These are phyloP conservation scores for Listronotus oregonensis DNA, from an alignment of 1,140 invertebrate species.

Conservation along the genomic window DNA sequence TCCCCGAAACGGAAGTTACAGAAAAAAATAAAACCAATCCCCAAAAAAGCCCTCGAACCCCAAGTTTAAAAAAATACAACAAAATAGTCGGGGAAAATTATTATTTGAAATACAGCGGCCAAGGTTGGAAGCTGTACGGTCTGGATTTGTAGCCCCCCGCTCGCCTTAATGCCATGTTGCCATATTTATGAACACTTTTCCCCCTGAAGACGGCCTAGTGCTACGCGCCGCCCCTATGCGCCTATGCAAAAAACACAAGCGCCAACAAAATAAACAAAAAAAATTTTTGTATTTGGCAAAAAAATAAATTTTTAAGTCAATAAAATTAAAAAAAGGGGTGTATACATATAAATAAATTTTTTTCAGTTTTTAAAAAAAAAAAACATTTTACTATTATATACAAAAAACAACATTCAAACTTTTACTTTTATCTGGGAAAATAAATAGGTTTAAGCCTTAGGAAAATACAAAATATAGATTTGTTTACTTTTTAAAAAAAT, in stretches of 20 bases:
- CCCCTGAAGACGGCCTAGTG: background rate
- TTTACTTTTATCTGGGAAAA: too few relatives aligned
- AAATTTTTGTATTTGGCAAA: constrained; percentile 16
- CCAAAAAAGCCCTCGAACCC: constrained; percentile 36
- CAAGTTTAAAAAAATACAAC: constrained; percentile 43
- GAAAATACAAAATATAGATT: too few relatives aligned
- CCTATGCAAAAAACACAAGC: constrained; percentile 9
- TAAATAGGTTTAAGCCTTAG: too few relatives aligned
- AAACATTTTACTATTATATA: too few relatives aligned
- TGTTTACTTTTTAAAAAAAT: too few relatives aligned
- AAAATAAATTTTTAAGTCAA: constrained; percentile 17
- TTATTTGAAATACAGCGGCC: constrained; percentile 37
- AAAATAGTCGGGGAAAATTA: constrained; percentile 36
- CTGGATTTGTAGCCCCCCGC: constrained; percentile 27
- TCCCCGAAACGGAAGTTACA: constrained; percentile 37
- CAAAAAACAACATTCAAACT: too few relatives aligned
- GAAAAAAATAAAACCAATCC: constrained; percentile 44
- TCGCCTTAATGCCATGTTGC: constrained; percentile 26
- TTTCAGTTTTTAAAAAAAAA: too few relatives aligned
- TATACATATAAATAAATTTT: too few relatives aligned
- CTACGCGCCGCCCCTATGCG: constrained; percentile 2
- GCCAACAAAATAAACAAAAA: constrained; percentile 2
- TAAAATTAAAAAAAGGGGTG: background rate
- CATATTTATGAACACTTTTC: constrained; percentile 9
- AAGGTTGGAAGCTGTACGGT: constrained; percentile 36